Percentiles rank a stretch among this genome's conserved stretches.
phyloP scores from a whole-genome alignment of 2,797 vertebrate genomes.

The Esox lucius region DNA sequence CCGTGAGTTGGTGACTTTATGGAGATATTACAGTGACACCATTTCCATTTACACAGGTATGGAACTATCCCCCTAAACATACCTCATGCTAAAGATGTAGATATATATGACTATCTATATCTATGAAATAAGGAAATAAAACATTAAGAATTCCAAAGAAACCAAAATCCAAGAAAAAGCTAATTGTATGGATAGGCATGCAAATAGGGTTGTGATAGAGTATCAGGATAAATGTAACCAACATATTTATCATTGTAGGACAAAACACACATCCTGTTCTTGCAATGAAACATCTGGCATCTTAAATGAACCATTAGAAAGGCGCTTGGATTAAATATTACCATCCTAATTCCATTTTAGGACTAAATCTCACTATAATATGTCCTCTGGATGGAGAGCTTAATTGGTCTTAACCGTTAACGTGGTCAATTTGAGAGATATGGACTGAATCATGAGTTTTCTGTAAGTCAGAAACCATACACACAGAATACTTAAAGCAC shows the following conservation, averaged over 20 bases:
- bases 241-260: not conserved
- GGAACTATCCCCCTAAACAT: no score
- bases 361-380: constrained; percentile 6
- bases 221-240: not conserved
- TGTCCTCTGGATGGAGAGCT: constrained; percentile 18
- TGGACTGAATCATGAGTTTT: constrained; percentile 39
- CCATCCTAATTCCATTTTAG: not conserved
- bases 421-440: constrained; percentile 35
- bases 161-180: not conserved
- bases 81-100: no score
- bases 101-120: no score
- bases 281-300: not conserved
- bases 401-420: constrained; percentile 47
- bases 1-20: no score
- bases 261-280: not conserved
- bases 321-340: not conserved
- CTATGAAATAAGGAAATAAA: no score
- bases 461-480: constrained; percentile 55
- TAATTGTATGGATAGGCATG: not conserved
- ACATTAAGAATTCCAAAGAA: not conserved
- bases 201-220: not conserved
- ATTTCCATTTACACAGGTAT: no score
- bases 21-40: no score
- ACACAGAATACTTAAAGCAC: constrained; percentile 53
- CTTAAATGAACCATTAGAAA: not conserved